phyloP scores from a whole-genome alignment of 2,797 vertebrate genomes.

The Scolopax rusticola region DNA sequence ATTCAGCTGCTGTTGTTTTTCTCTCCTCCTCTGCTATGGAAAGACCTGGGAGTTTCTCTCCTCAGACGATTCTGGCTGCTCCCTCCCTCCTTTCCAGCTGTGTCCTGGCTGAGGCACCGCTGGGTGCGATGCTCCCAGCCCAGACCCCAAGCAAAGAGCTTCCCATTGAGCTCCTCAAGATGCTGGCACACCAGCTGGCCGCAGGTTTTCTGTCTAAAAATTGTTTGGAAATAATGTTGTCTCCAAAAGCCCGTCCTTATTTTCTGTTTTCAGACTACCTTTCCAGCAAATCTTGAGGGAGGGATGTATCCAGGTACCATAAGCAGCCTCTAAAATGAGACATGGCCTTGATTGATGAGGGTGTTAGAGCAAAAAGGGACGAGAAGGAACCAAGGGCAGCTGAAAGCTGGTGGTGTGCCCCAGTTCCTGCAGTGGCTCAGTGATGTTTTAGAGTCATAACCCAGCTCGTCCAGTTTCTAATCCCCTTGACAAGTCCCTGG shows the following conservation, averaged over 20 bases:
- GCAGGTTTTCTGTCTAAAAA: not conserved
- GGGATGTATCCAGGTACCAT: rapidly evolving
- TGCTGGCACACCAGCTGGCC: rapidly evolving
- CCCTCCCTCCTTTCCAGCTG: not conserved
- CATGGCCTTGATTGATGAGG: not conserved
- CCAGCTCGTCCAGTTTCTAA: not conserved
- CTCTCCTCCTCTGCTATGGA: not conserved
- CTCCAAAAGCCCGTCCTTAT: not conserved
- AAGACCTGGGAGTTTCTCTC: not conserved
- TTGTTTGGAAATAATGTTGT: not conserved
- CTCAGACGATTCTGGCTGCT: not conserved
- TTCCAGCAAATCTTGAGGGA: not conserved
- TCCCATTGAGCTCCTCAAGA: not conserved
- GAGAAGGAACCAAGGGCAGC: not conserved
- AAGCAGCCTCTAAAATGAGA: not conserved
- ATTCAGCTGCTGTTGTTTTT: not conserved
- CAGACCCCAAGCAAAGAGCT: not conserved
- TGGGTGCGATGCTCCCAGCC: not conserved
- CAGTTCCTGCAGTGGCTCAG: rapidly evolving
- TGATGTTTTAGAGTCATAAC: not conserved
- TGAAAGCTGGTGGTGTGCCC: rapidly evolving
- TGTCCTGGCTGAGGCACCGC: not conserved
- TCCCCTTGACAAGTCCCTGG: not conserved
- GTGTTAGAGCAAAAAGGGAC: not conserved
- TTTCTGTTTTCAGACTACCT: not conserved